phyloP scores from a whole-genome alignment of 2,797 vertebrate species.

The Coregonus suidteri region DNA sequence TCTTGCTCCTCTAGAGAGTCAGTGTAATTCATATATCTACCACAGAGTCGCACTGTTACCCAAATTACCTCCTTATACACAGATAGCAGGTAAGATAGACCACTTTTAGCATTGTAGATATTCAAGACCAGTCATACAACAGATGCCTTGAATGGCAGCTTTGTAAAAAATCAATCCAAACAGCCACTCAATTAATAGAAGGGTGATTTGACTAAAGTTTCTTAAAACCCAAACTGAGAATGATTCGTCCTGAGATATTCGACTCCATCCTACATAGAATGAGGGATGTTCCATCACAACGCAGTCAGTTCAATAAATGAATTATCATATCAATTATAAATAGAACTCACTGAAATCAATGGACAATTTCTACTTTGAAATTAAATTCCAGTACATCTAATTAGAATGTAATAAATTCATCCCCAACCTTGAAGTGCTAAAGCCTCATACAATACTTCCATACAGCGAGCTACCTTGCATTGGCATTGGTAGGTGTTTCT shows the following conservation, averaged over 20 bases:
- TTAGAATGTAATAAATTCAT: not conserved
- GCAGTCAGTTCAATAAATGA: not conserved
- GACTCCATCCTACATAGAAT: not conserved
- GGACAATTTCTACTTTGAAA: not conserved
- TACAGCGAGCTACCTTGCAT: not conserved
- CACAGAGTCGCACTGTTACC: not conserved
- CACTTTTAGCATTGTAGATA: not conserved
- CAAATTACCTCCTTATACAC: not conserved
- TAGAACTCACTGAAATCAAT: not conserved
- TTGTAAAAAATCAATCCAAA: not conserved
- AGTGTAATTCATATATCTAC: not conserved
- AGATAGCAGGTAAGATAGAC: not conserved
- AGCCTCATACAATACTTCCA: not conserved
- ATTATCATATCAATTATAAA: not conserved
- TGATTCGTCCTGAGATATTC: not conserved
- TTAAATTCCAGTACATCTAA: not conserved
- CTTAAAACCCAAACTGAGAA: not conserved
- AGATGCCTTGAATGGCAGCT: not conserved
- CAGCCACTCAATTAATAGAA: not conserved
- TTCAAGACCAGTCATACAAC: not conserved
- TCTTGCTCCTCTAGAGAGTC: not conserved
- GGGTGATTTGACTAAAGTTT: not conserved
- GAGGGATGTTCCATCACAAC: too few relatives aligned
- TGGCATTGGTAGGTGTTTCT: slow-evolving; percentile 5
- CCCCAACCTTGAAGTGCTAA: not conserved